phyloP scores from a whole-genome alignment of 2,888 invertebrate species.

The Clostera curtula region DNA sequence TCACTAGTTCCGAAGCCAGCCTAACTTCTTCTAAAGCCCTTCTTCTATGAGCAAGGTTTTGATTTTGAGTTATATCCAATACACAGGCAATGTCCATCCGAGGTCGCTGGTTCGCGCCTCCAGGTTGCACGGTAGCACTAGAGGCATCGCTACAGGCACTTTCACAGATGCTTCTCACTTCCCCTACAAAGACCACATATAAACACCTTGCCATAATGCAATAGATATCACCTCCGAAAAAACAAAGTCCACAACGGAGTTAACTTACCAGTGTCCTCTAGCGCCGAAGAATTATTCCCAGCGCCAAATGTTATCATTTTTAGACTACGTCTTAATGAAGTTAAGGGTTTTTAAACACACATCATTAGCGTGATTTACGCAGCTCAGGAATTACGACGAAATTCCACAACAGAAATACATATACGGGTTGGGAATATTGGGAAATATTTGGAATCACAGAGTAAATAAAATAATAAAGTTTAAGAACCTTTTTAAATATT shows the following conservation, averaged over 20 bases:
- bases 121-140: conserved; percentile 63
- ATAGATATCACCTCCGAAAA: conserved; percentile 29
- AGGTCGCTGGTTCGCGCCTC: conserved; percentile 64
- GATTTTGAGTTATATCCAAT: conserved; percentile 84
- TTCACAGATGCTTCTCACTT: conserved; percentile 70
- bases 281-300: conserved; percentile 52
- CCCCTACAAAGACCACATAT: conserved; percentile 44
- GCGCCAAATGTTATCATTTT: conserved; percentile 69
- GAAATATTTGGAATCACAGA: background rate
- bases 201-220: conserved; percentile 22
- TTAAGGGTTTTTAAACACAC: conserved; percentile 51
- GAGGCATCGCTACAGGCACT: conserved; percentile 72
- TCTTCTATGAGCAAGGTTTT: conserved; percentile 83
- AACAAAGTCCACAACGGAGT: conserved; percentile 37
- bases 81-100: conserved; percentile 94
- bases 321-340: conserved; percentile 44
- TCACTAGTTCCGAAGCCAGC: conserved; percentile 84
- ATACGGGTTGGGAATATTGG: conserved; percentile 20
- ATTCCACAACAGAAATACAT: conserved; percentile 44
- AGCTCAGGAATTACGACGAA: conserved; percentile 36
- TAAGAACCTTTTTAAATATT: no score
- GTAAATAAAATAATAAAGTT: no score
- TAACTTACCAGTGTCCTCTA: conserved; percentile 59
- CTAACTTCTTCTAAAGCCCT: conserved; percentile 90
- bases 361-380: conserved; percentile 41